Evolutionary conservation across 1,140 invertebrate genomes (phyloP).

Genomic region (Zaprionus africanus): DNA sequence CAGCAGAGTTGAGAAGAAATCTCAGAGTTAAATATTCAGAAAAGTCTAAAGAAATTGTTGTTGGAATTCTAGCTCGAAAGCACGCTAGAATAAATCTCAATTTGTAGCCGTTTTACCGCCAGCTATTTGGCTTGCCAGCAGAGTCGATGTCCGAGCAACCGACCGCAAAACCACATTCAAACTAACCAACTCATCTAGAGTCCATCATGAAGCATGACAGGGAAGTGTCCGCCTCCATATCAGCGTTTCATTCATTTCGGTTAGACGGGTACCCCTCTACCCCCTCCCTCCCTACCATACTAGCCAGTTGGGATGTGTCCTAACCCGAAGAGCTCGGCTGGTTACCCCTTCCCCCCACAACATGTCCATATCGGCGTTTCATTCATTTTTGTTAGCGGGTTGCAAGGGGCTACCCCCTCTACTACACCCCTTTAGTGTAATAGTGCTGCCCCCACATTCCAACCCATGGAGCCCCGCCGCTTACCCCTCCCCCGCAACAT

Average conservation of each 20-base stretch:
- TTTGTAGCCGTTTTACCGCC: not conserved
- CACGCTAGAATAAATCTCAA: slow-evolving; percentile 2
- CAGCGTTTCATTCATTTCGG: slow-evolving; percentile 54
- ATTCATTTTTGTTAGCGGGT: slow-evolving; percentile 47
- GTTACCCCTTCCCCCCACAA: no score
- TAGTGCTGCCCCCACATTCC: not conserved
- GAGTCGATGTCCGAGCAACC: not conserved
- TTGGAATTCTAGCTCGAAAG: not conserved
- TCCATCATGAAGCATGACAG: slow-evolving; percentile 27
- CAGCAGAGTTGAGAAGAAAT: not conserved
- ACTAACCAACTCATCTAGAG: slow-evolving; percentile 10
- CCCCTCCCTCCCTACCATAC: no score
- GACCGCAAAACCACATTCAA: slow-evolving; percentile 1
- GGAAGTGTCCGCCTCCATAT: slow-evolving; percentile 23
- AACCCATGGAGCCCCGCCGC: not conserved
- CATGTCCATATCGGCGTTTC: slow-evolving; percentile 40
- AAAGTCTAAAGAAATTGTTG: not conserved
- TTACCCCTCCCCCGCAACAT: not conserved
- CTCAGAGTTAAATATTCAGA: not conserved
- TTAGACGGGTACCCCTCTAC: not conserved
- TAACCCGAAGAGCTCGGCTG: no score
- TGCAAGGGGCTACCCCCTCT: not conserved
- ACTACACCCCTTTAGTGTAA: not conserved
- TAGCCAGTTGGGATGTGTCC: no score
- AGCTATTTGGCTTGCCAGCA: slow-evolving; percentile 1